Evolutionary conservation across 1,140 invertebrate species (phyloP).

Genomic region (Pollicipes pollicipes): DNA sequence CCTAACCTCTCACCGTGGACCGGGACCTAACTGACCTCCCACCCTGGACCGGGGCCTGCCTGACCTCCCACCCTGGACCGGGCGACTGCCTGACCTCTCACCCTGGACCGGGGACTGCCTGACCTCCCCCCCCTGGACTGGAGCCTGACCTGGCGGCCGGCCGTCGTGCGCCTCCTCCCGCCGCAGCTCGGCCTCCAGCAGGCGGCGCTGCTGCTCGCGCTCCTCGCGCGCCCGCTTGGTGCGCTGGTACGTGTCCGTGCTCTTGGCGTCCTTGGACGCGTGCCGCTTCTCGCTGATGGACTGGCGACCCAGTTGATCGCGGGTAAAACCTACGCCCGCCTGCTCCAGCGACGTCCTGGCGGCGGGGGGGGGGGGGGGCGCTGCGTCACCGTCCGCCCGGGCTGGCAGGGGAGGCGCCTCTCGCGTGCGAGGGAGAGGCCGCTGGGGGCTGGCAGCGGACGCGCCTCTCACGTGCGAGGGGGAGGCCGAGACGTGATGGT

Average conservation of each 20-base stretch:
- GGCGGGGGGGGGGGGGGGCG: conserved; percentile 1
- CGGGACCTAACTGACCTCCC: too few relatives aligned
- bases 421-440: not conserved
- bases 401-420: not conserved
- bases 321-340: conserved; percentile 46
- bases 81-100: too few relatives aligned
- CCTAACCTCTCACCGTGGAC: too few relatives aligned
- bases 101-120: too few relatives aligned
- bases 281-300: conserved; percentile 95
- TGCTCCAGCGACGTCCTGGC: conserved; percentile 48
- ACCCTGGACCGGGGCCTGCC: too few relatives aligned
- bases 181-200: conserved; percentile 10
- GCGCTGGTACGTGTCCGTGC: conserved; percentile 82
- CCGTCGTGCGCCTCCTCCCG: too few relatives aligned
- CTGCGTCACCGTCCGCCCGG: not conserved
- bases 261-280: conserved; percentile 81
- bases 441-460: not conserved
- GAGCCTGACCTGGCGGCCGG: not conserved
- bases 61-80: too few relatives aligned
- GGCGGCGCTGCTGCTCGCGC: not conserved
- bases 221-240: conserved; percentile 63
- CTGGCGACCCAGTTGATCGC: conserved; percentile 82
- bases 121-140: too few relatives aligned
- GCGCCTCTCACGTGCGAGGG: not conserved
- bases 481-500: not conserved